phyloP scores from a whole-genome alignment of 2,797 vertebrate species.

The Esox lucius region DNA sequence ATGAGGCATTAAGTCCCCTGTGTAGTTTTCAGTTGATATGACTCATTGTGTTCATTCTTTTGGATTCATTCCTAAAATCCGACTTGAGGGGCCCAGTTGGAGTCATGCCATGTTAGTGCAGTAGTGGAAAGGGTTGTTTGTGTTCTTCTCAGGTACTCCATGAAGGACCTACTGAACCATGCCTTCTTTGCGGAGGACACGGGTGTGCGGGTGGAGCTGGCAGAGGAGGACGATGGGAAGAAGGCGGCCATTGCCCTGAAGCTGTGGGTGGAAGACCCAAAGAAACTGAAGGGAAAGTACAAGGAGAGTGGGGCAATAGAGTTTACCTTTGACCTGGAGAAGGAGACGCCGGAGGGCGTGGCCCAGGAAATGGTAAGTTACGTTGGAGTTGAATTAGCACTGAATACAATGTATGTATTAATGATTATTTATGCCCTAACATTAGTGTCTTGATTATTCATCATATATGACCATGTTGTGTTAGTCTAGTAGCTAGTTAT shows the following conservation, averaged over 20 bases:
- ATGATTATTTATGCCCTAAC: not conserved
- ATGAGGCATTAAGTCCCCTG: not conserved
- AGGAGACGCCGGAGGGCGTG: conserved; percentile 93
- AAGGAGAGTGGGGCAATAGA: conserved; percentile 98
- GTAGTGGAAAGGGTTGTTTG: conserved; percentile 2
- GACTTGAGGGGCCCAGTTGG: not conserved
- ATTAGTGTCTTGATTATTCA: not conserved
- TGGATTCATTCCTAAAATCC: not conserved
- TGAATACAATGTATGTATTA: not conserved
- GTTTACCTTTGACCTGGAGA: conserved; percentile 94
- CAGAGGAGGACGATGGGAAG: conserved; percentile 94
- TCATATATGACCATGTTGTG: not conserved
- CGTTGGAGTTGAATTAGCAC: not conserved
- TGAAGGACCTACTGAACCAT: conserved; percentile 96
- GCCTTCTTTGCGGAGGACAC: conserved; percentile 99
- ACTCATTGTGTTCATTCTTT: not conserved
- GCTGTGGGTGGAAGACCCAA: conserved; percentile 98
- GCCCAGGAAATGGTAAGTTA: conserved; percentile 94
- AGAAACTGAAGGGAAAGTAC: conserved; percentile 97
- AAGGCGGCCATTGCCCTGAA: conserved; percentile 94
- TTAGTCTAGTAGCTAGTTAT: not conserved
- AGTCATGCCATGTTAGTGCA: not conserved
- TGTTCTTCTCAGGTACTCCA: conserved; percentile 83
- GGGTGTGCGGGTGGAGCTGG: conserved; percentile 95
- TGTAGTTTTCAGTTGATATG: not conserved